phyloP scores from a whole-genome alignment of 2,113 vertebrate genomes.

The Pterophyllum scalare region DNA sequence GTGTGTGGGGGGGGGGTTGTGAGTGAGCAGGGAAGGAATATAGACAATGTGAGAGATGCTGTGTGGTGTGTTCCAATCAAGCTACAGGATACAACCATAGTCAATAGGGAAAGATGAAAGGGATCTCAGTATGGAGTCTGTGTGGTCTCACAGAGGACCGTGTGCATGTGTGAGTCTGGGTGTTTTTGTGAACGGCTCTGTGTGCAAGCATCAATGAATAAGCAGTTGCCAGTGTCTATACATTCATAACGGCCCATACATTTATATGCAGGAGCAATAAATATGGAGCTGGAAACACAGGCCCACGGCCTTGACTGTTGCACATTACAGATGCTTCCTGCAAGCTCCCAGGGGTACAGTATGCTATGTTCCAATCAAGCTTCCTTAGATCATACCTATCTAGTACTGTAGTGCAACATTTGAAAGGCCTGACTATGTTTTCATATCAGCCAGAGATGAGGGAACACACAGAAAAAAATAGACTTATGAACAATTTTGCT shows the following conservation, averaged over 20 bases:
- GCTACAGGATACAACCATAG: constrained; percentile 74
- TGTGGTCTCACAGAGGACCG: constrained; percentile 62
- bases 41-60: constrained; percentile 58
- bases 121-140: constrained; percentile 62
- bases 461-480: constrained; percentile 12
- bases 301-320: constrained; percentile 14
- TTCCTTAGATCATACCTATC: constrained; percentile 57
- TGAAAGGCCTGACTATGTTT: constrained; percentile 29
- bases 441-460: constrained; percentile 50
- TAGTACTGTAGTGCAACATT: not conserved
- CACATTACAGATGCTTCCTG: constrained; percentile 60
- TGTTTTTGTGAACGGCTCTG: constrained; percentile 21
- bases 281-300: constrained; percentile 43
- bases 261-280: constrained; percentile 39
- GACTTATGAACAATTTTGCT: constrained; percentile 40
- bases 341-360: constrained; percentile 53
- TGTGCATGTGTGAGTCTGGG: constrained; percentile 46
- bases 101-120: constrained; percentile 79
- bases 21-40: constrained; percentile 45
- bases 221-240: constrained; percentile 35
- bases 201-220: constrained; percentile 16
- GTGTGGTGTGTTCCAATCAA: constrained; percentile 78
- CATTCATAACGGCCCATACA: constrained; percentile 18
- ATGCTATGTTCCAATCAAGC: constrained; percentile 60
- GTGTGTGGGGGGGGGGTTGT: constrained; percentile 1